phyloP scores from a whole-genome alignment of 2,797 vertebrate genomes.

The Xenopus petersii region DNA sequence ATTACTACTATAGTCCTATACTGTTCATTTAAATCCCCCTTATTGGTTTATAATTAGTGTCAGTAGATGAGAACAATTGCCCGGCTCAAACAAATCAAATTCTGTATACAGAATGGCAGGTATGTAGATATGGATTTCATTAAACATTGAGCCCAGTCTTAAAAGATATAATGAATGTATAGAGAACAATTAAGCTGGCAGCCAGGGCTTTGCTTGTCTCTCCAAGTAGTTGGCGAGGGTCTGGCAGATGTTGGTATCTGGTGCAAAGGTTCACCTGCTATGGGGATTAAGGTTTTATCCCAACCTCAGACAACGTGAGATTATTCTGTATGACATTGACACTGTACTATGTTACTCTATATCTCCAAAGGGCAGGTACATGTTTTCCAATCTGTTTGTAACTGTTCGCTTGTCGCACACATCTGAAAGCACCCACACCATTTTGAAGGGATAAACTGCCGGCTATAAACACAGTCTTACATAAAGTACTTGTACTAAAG shows the following conservation, averaged over 20 bases:
- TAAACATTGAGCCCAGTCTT: too few relatives aligned
- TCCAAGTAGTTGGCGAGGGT: neutral
- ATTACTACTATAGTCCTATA: too few relatives aligned
- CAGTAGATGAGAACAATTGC: too few relatives aligned
- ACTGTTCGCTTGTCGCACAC: conserved; percentile 10
- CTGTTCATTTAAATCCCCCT: too few relatives aligned
- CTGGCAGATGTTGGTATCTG: conserved; percentile 29
- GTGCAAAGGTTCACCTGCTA: conserved; percentile 29
- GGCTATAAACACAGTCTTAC: neutral
- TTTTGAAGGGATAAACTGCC: neutral
- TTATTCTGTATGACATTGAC: conserved; percentile 35
- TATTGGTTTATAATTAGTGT: too few relatives aligned
- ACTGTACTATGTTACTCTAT: conserved; percentile 45
- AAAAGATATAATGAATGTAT: too few relatives aligned
- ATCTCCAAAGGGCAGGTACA: conserved; percentile 27
- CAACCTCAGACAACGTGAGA: conserved; percentile 21
- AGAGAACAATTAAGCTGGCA: too few relatives aligned
- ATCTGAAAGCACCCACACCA: neutral
- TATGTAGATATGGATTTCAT: too few relatives aligned
- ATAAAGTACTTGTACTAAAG: neutral
- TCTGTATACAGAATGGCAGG: too few relatives aligned
- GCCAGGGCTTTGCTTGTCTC: too few relatives aligned
- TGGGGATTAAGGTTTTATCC: conserved; percentile 37
- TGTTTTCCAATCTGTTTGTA: conserved; percentile 11
- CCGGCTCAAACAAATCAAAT: too few relatives aligned